Evolutionary conservation across 2,888 invertebrate species (phyloP).

Genomic region (Halocaridina rubra): DNA sequence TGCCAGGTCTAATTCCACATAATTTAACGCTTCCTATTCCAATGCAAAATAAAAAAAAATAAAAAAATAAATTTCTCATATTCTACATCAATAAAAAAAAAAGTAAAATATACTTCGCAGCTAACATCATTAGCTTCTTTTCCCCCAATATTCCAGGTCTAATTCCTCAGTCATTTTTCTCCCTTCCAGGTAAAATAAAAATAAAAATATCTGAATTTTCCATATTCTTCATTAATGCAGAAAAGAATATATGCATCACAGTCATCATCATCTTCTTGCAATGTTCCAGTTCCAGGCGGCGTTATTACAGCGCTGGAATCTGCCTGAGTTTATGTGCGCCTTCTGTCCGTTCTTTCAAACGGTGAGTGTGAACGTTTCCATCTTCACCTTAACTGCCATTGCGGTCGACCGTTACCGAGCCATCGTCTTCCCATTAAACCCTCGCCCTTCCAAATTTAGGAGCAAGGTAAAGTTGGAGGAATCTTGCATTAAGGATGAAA

Average conservation of each 20-base stretch:
- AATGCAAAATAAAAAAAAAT: too few species aligned
- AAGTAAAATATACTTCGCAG: too few species aligned
- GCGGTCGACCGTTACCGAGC: slow-evolving; percentile 86
- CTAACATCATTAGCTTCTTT: too few species aligned
- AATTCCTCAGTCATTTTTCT: too few species aligned
- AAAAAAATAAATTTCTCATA: too few species aligned
- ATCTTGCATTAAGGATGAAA: too few species aligned
- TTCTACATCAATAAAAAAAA: too few species aligned
- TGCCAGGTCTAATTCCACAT: too few species aligned
- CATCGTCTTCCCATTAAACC: slow-evolving; percentile 71
- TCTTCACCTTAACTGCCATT: slow-evolving; percentile 87
- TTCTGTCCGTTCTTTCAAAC: slow-evolving; percentile 90
- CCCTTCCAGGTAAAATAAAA: too few species aligned
- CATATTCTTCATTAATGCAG: background rate
- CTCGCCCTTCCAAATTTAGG: slow-evolving; percentile 80
- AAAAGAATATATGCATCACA: background rate
- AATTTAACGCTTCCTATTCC: too few species aligned
- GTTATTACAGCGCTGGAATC: slow-evolving; percentile 84
- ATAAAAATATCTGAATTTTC: too few species aligned
- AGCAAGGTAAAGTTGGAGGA: slow-evolving; percentile 73
- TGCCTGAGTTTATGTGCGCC: slow-evolving; percentile 87
- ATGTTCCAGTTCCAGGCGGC: slow-evolving; percentile 84
- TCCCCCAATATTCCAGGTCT: too few species aligned
- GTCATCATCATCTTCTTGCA: background rate
- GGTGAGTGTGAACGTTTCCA: slow-evolving; percentile 83